These are phyloP conservation scores for Tenthredo notha DNA, from an alignment of 2,888 invertebrate species.

Conservation along the genomic window DNA sequence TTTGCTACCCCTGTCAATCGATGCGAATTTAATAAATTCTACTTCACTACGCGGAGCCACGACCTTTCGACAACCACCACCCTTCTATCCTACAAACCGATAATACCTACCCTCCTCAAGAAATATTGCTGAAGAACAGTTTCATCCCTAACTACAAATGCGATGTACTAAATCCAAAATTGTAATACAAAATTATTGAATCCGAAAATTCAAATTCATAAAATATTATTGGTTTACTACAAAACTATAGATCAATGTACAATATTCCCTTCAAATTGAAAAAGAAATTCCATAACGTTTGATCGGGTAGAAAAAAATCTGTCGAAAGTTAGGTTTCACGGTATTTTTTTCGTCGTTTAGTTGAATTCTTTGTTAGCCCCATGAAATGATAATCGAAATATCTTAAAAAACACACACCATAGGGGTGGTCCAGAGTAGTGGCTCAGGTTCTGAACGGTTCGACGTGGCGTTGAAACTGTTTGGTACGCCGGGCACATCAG, in stretches of 20 bases:
- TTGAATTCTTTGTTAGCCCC: not conserved
- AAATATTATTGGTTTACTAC: too few species aligned
- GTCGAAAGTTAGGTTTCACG: not conserved
- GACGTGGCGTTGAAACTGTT: conserved; percentile 54
- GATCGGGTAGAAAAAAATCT: too few species aligned
- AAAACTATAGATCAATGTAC: too few species aligned
- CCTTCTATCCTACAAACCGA: not conserved
- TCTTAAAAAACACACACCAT: not conserved
- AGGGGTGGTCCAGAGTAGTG: not conserved
- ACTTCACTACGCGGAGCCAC: conserved; percentile 26
- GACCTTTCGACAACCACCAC: conserved; percentile 29
- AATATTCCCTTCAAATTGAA: too few species aligned
- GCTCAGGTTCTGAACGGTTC: not conserved
- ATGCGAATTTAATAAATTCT: conserved; percentile 57
- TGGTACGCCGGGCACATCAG: conserved; percentile 72
- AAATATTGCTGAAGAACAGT: conserved; percentile 5
- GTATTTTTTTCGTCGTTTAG: not conserved
- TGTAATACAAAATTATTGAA: too few species aligned
- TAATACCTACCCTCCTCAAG: conserved; percentile 39
- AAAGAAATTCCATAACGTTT: too few species aligned
- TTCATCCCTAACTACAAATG: not conserved
- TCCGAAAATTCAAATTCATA: too few species aligned
- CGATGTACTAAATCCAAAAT: too few species aligned
- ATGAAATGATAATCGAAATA: not conserved
- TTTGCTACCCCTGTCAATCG: conserved; percentile 57